Evolutionary conservation across 1,140 invertebrate species (phyloP).

Genomic region (Idris sp.): DNA sequence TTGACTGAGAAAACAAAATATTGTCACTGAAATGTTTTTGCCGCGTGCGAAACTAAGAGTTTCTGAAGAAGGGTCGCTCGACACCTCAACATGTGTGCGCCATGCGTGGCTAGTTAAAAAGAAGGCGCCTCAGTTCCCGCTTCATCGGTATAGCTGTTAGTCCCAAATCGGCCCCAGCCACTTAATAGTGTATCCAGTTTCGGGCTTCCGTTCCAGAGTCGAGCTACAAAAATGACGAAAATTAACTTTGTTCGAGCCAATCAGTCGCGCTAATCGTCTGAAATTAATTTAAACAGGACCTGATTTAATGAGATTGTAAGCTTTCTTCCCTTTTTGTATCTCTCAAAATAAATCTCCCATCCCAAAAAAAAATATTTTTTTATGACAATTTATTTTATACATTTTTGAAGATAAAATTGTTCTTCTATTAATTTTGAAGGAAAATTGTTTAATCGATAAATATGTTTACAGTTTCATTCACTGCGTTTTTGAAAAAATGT

Average conservation of each 20-base stretch:
- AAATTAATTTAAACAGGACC: too few species aligned
- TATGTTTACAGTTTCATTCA: too few species aligned
- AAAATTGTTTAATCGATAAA: too few species aligned
- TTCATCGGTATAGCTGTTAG: slow-evolving; percentile 45
- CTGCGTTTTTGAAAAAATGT: too few species aligned
- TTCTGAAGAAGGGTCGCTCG: slow-evolving; percentile 65
- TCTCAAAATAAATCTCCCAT: too few species aligned
- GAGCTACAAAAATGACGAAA: too few species aligned
- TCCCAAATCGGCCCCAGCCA: slow-evolving; percentile 50
- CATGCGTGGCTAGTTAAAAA: slow-evolving; percentile 75
- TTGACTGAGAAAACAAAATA: slow-evolving; percentile 18
- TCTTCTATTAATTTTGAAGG: too few species aligned
- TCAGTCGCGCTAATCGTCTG: slow-evolving; percentile 29
- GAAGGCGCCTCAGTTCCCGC: slow-evolving; percentile 61
- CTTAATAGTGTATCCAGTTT: slow-evolving; percentile 73
- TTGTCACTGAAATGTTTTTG: slow-evolving; percentile 67
- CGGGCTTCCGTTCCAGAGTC: slow-evolving; percentile 61
- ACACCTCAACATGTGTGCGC: slow-evolving; percentile 77
- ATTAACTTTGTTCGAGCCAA: slow-evolving; percentile 26
- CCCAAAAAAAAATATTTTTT: too few species aligned
- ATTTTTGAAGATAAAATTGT: too few species aligned
- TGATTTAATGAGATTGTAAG: too few species aligned
- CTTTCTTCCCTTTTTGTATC: too few species aligned
- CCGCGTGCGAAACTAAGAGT: slow-evolving; percentile 67
- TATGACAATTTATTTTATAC: too few species aligned